These are phyloP conservation scores for Pyrochroa serraticornis DNA, from an alignment of 2,888 invertebrate genomes.

Conservation along the genomic window DNA sequence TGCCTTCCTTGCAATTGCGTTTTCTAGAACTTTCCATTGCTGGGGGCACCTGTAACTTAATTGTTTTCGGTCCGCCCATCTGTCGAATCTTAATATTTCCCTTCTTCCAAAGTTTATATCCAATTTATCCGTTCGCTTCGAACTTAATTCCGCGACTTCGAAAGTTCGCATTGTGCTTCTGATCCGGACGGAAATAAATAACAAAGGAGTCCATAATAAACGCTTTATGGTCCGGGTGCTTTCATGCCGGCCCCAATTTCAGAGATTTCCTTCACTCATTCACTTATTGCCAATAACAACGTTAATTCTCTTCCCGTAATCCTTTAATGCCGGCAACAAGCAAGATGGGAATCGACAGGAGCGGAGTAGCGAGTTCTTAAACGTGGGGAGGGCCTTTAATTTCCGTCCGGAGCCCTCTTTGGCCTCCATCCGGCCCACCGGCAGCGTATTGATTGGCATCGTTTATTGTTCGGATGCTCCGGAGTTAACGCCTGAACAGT, in stretches of 20 bases:
- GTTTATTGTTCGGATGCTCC: too few species aligned
- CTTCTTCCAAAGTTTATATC: too few species aligned
- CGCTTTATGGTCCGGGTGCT: constrained; percentile 6
- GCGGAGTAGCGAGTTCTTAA: background rate
- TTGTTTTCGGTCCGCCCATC: too few species aligned
- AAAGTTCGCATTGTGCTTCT: too few species aligned
- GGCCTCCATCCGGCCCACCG: background rate
- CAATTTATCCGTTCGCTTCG: too few species aligned
- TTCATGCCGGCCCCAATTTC: constrained; percentile 14
- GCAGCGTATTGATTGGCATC: too few species aligned
- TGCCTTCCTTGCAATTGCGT: background rate
- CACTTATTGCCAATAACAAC: constrained; percentile 21
- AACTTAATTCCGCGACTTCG: too few species aligned
- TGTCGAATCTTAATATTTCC: too few species aligned
- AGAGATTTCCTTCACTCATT: constrained; percentile 21
- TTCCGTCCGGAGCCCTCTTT: constrained; percentile 32
- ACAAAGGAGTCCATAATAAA: constrained; percentile 16
- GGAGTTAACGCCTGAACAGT: constrained; percentile 5
- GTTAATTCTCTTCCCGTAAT: constrained; percentile 26
- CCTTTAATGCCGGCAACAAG: constrained; percentile 1
- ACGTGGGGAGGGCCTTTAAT: constrained; percentile 34
- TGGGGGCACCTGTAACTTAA: too few species aligned
- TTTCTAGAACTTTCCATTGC: too few species aligned
- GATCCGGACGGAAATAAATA: background rate
- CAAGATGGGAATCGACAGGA: background rate